A percentile compares a stretch with the other conserved stretches of the same genome.
These are phyloP conservation scores for Hofmannophila pseudospretella DNA, from an alignment of 2,888 invertebrate species.

Conservation along the genomic window DNA sequence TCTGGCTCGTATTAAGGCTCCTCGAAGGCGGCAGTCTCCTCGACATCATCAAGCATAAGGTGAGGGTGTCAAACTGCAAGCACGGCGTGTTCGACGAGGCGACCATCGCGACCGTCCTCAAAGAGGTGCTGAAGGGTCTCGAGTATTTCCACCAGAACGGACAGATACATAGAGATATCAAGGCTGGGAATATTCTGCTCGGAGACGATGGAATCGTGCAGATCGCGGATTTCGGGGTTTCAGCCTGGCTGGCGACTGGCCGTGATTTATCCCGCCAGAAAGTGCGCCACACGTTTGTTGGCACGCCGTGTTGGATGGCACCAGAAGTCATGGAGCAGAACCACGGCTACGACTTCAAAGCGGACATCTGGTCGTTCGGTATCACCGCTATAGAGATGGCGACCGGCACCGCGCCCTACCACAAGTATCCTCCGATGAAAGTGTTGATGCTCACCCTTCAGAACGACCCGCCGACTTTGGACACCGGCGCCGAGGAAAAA, in stretches of 20 bases:
- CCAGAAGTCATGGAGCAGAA: conserved; percentile 99
- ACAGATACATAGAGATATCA: conserved; percentile 92
- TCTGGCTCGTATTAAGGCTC: conserved; percentile 98
- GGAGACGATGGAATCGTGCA: conserved; percentile 99
- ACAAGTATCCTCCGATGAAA: conserved; percentile 99
- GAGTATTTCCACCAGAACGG: conserved; percentile 99
- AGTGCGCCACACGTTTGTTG: conserved; percentile 98
- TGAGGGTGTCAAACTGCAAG: conserved; percentile 93
- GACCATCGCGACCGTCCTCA: conserved; percentile 97
- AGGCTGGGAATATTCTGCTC: conserved; percentile 87
- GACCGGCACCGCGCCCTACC: conserved; percentile 98
- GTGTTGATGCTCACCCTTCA: conserved; percentile 99
- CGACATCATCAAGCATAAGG: conserved; percentile 97
- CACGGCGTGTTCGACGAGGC: conserved; percentile 99
- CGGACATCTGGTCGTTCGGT: conserved; percentile 89
- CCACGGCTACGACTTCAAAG: conserved; percentile 99
- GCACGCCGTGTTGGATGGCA: conserved; percentile 99
- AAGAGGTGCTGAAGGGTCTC: conserved; percentile 96
- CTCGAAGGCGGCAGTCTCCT: conserved; percentile 95
- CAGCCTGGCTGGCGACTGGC: conserved; percentile 98
- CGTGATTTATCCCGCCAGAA: conserved; percentile 96
- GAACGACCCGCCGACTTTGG: conserved; percentile 98
- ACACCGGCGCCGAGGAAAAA: conserved; percentile 97
- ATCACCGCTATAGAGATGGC: conserved; percentile 99
- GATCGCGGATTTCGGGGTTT: conserved; percentile 99